phyloP scores from a whole-genome alignment of 2,888 invertebrate genomes.

The Embidobia sp. region DNA sequence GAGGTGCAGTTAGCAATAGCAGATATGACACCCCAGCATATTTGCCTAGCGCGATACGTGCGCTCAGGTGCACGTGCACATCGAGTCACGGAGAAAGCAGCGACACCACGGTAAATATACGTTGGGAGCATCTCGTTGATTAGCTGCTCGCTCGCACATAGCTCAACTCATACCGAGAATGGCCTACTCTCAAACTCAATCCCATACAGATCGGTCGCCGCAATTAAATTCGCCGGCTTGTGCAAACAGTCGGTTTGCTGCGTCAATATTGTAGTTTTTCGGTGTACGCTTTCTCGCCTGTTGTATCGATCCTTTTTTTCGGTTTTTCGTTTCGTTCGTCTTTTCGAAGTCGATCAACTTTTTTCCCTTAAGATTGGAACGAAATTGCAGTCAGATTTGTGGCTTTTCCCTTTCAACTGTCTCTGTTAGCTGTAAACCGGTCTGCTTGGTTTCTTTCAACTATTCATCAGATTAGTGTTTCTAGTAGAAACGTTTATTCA shows the following conservation, averaged over 20 bases:
- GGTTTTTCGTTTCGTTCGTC: too few relatives aligned
- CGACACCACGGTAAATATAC: slow-evolving; percentile 72
- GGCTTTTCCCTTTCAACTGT: too few relatives aligned
- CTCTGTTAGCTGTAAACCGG: too few relatives aligned
- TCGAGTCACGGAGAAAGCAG: slow-evolving; percentile 70
- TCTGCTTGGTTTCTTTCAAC: too few relatives aligned
- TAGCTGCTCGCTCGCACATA: slow-evolving; percentile 75
- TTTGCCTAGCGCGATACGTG: slow-evolving; percentile 58
- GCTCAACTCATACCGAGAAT: too few relatives aligned
- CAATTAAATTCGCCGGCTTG: slow-evolving; percentile 70
- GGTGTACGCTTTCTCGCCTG: too few relatives aligned
- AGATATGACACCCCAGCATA: slow-evolving; percentile 59
- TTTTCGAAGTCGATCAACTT: too few relatives aligned
- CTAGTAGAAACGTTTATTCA: too few relatives aligned
- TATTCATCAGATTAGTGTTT: too few relatives aligned
- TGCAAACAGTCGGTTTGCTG: slow-evolving; percentile 41
- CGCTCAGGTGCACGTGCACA: slow-evolving; percentile 53
- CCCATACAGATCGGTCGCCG: slow-evolving; percentile 69
- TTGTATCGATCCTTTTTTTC: too few relatives aligned
- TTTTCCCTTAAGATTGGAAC: too few relatives aligned
- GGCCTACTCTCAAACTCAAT: slow-evolving; percentile 71
- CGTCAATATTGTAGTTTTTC: slow-evolving; percentile 33
- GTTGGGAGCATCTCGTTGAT: slow-evolving; percentile 72
- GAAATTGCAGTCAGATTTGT: too few relatives aligned
- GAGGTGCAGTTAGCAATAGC: slow-evolving; percentile 61